These are phyloP conservation scores for Parus major DNA, from an alignment of 2,113 vertebrate genomes.

Conservation along the genomic window DNA sequence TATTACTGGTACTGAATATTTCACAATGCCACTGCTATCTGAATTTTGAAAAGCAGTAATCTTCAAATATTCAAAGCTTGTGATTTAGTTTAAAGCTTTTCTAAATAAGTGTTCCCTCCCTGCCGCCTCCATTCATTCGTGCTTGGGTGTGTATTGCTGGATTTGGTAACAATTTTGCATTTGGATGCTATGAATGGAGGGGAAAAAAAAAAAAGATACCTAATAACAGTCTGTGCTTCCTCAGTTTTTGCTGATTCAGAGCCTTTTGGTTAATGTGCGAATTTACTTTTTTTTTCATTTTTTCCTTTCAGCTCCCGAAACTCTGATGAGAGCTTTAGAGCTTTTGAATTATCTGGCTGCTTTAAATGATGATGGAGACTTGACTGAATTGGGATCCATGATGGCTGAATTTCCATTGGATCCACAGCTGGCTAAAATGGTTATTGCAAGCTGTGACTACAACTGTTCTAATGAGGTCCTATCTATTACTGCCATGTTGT, in stretches of 20 bases:
- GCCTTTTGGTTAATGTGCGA: constrained; percentile 1
- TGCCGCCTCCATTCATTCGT: constrained; percentile 16
- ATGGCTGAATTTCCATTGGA: constrained; percentile 98
- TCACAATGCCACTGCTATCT: background rate
- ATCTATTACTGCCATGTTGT: constrained; percentile 98
- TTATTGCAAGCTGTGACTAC: constrained; percentile 98
- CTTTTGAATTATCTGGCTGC: constrained; percentile 95
- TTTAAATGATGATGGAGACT: constrained; percentile 94
- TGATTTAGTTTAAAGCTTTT: background rate
- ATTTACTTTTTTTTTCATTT: background rate
- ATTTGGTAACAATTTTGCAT: constrained; percentile 1
- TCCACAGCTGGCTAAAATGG: constrained; percentile 98
- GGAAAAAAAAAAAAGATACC: constrained; percentile 72
- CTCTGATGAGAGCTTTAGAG: constrained; percentile 95
- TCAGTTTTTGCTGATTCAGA: constrained; percentile 56
- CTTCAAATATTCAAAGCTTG: background rate
- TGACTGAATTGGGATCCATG: constrained; percentile 97
- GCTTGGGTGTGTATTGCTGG: background rate
- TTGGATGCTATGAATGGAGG: constrained; percentile 22
- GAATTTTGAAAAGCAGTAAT: background rate
- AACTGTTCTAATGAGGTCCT: constrained; percentile 99
- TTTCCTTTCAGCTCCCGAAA: constrained; percentile 88
- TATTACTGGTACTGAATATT: background rate
- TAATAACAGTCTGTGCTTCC: constrained; percentile 56
- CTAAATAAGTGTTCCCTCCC: background rate